Percentiles rank a stretch among this genome's conserved stretches.
Evolutionary conservation across 2,797 vertebrate genomes (phyloP).

Genomic region (Xerus rutilus): DNA sequence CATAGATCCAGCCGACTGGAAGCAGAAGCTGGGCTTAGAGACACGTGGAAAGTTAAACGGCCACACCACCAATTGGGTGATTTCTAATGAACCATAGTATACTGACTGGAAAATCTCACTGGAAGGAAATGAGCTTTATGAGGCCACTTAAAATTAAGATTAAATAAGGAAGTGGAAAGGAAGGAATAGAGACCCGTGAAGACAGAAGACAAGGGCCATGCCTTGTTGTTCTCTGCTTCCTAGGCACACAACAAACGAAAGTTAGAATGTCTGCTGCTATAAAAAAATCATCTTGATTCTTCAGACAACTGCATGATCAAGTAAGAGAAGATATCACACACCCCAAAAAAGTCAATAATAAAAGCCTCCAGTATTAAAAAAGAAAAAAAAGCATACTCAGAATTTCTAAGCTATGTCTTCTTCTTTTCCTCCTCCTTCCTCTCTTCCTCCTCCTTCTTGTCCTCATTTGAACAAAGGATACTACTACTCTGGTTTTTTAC

Average conservation of each 20-base stretch:
- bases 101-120: not conserved
- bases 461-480: conserved; percentile 26
- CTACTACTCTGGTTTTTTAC: conserved; percentile 13
- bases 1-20: not conserved
- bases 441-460: too few species aligned
- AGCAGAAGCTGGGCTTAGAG: accelerated
- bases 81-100: not conserved
- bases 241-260: not conserved
- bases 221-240: not conserved
- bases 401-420: not conserved
- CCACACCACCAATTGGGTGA: not conserved
- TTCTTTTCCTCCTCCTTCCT: not conserved
- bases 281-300: not conserved
- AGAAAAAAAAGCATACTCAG: not conserved
- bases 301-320: not conserved
- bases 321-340: not conserved
- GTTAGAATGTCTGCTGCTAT: not conserved
- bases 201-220: not conserved
- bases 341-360: not conserved
- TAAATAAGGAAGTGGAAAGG: not conserved
- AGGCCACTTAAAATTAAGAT: not conserved
- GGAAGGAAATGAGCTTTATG: not conserved
- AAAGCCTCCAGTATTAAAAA: not conserved
- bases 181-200: not conserved
- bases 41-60: too few species aligned